Base-by-base conservation (phyloP, 2,888 invertebrate species). In the Elmis aenea region DNA sequence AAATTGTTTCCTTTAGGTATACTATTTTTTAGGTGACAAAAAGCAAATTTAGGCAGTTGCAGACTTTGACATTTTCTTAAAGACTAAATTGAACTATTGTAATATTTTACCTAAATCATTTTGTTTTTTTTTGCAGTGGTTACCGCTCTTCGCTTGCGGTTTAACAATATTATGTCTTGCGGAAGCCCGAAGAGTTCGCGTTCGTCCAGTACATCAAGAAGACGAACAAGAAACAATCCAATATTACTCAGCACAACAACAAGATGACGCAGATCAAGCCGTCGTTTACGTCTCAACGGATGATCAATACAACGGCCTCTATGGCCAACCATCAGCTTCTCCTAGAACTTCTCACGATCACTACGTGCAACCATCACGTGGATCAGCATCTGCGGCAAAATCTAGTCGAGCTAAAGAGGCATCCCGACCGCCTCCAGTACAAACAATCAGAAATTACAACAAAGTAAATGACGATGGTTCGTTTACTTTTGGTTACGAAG, bases 401-500 rank as follows among this genome's bases (percentile, higher is more conserved):
- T 23, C 42, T 3, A 12, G 18, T 2, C 66, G 74, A 30, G 69
- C 70, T 5, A 79, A 77, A 58, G 80, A 83, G 48, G 50, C 69
- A 0, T 25, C 40, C 6, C 83, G 79, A 61, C 73, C 79, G 28
- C 83, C 85, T 2, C 85, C 85, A 1, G 85, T 88, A 1, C 85
- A 86, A 68, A 88, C 88, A 9, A 83, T 86, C 52, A 73, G 85
- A 40, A 87, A 88, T 60, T 88, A 86, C 66, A 87, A 85, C 59
- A 85, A 87, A 70, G 75, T 79, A 12, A 87, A 87, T 64, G 85
- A 86, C 58, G 86, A 87, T 50, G 87, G 87, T 35, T 85, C 84
- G 37, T 88, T 86, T 67, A 86, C 86, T 5, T 87, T 86, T 66
- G 86, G 86, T 20, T 88, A 87, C 67, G 85, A 86, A 67, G 83